A percentile compares a stretch with the other conserved stretches of the same genome.
Evolutionary conservation across 2,113 vertebrate genomes (phyloP).

Genomic region (Oryzias woworae): DNA sequence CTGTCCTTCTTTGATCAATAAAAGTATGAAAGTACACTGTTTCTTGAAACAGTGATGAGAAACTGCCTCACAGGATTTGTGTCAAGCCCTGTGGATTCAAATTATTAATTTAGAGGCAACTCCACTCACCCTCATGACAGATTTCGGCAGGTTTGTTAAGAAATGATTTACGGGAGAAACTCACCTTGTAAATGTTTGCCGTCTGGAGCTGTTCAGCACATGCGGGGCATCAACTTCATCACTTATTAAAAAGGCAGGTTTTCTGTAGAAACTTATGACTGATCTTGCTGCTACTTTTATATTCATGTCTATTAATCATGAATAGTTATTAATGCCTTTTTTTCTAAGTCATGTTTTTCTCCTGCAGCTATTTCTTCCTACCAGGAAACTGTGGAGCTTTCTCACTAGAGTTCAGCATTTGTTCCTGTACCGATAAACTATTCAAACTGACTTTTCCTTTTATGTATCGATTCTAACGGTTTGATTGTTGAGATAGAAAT

Average conservation of each 20-base stretch:
- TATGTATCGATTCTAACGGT: too few relatives aligned
- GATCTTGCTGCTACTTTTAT: neutral
- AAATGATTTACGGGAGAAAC: constrained; percentile 41
- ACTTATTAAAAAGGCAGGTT: neutral
- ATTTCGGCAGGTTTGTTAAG: constrained; percentile 12
- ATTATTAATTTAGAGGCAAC: constrained; percentile 6
- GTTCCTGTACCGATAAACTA: too few relatives aligned
- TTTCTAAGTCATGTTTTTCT: too few relatives aligned
- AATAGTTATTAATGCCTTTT: too few relatives aligned
- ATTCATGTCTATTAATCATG: too few relatives aligned
- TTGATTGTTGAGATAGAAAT: too few relatives aligned
- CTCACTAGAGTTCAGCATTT: too few relatives aligned
- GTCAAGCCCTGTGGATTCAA: constrained; percentile 20
- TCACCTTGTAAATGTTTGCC: constrained; percentile 19
- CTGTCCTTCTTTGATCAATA: constrained; percentile 9
- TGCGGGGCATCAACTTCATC: constrained; percentile 15
- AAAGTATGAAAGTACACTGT: constrained; percentile 20
- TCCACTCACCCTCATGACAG: constrained; percentile 12
- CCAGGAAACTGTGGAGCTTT: too few relatives aligned
- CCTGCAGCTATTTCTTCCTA: too few relatives aligned
- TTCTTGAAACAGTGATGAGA: constrained; percentile 1
- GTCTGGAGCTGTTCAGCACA: constrained; percentile 15
- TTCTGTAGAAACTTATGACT: neutral
- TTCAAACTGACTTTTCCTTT: too few relatives aligned
- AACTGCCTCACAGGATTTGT: constrained; percentile 11